Evolutionary conservation across 2,797 vertebrate genomes (phyloP).

Genomic region (Poliocrania exsul): DNA sequence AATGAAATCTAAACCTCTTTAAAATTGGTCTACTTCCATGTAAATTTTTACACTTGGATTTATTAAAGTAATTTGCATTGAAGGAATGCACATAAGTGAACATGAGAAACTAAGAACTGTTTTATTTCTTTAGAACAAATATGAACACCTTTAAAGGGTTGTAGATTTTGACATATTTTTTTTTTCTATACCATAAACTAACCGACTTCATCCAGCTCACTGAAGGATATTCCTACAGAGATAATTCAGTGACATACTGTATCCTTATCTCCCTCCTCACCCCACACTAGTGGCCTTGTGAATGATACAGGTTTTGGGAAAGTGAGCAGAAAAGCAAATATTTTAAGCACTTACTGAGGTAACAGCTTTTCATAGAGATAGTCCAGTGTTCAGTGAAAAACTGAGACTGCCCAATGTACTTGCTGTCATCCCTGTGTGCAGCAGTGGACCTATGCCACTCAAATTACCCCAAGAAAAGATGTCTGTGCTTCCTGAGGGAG

Average conservation of each 20-base stretch:
- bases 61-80: background rate
- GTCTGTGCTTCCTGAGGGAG: background rate
- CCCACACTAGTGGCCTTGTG: fast-evolving
- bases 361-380: background rate
- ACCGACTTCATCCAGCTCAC: background rate
- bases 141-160: background rate
- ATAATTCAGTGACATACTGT: background rate
- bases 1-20: background rate
- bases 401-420: background rate
- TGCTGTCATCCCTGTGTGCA: background rate
- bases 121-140: background rate
- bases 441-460: background rate
- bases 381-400: background rate
- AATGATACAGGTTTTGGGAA: background rate
- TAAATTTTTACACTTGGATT: background rate
- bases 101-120: background rate
- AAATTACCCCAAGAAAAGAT: background rate
- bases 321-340: background rate
- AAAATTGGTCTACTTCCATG: background rate
- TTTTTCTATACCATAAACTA: background rate
- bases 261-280: background rate
- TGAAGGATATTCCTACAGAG: background rate
- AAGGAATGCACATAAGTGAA: background rate
- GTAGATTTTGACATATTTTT: background rate
- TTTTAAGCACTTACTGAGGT: fast-evolving